These are phyloP conservation scores for Myopa tessellatipennis DNA, from an alignment of 2,888 invertebrate species.

Conservation along the genomic window DNA sequence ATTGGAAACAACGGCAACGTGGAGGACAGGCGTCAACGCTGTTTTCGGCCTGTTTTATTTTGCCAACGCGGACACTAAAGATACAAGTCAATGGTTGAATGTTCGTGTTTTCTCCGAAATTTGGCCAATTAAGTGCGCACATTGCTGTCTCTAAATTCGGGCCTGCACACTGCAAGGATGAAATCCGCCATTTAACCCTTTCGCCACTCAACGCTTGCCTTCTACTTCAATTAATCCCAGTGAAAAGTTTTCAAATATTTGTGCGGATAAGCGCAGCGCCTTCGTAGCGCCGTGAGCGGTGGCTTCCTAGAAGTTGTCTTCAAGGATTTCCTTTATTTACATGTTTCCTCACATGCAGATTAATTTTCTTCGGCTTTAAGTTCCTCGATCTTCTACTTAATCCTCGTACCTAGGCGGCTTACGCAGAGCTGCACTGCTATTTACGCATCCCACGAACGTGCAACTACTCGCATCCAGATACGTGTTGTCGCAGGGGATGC, in stretches of 20 bases:
- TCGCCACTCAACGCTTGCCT: slow-evolving; percentile 9
- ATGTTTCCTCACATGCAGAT: slow-evolving; percentile 8
- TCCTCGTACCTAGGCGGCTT: neutral
- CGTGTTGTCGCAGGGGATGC: slow-evolving; percentile 1
- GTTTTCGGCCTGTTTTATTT: slow-evolving; percentile 28
- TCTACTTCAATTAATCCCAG: slow-evolving; percentile 43
- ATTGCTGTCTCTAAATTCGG: slow-evolving; percentile 36
- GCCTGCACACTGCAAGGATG: slow-evolving; percentile 34
- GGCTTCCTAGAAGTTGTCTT: slow-evolving; percentile 8
- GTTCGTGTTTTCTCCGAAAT: slow-evolving; percentile 61
- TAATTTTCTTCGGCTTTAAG: slow-evolving; percentile 18
- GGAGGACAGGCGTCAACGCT: slow-evolving; percentile 17
- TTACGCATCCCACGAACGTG: neutral
- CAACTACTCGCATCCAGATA: neutral
- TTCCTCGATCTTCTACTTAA: neutral
- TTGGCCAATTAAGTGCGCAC: slow-evolving; percentile 58
- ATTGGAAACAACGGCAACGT: slow-evolving; percentile 35
- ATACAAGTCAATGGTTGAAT: slow-evolving; percentile 26
- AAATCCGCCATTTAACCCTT: slow-evolving; percentile 36
- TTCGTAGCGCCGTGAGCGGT: neutral
- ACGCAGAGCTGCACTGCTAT: neutral
- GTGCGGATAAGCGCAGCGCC: slow-evolving; percentile 52
- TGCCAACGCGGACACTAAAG: slow-evolving; percentile 33
- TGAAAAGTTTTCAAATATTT: slow-evolving; percentile 58
- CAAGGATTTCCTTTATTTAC: slow-evolving; percentile 18